Evolutionary conservation across 37 sponge, comb jelly and placozoan species (phyloP), one percentile per base, ranked within the genome.

Genomic region (Aphrocallistes beatrix): DNA sequence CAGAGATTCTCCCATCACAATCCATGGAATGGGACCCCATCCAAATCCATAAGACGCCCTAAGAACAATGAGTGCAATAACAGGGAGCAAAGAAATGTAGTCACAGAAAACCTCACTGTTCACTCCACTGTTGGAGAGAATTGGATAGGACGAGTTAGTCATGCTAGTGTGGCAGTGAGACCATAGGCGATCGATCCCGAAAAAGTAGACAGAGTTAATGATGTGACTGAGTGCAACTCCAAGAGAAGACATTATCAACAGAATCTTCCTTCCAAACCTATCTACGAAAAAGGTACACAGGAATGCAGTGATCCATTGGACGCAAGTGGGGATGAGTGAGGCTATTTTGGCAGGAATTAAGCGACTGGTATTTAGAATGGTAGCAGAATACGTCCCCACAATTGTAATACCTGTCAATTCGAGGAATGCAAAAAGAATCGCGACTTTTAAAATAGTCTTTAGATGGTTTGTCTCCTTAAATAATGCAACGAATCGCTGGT

Each of bases 331-430:
- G 37, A 83, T 23, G 38, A 39, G 32, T 13, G 89, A 50, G 0
- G 82, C 89, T 0, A 84, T 50, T 34, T 0, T 38, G 38, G 89
- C 51, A 21, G 81, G 23, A 8, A 23, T 1, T 23, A 90, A 81
- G 0, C 49, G 37, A 37, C 81, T 83, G 0, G 23, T 6, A 0
- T 89, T 50, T 38, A 92, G 84, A 9, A 88, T 51, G 13, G 38
- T 38, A 0, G 60, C 82, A 19, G 86, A 84, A 83, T 88, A 90
- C 50, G 88, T 90, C 0, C 83, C 40, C 40, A 92, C 85, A 0
- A 88, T 86, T 85, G 90, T 90, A 36, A 92, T 82, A 28, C 92
- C 92, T 34, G 42, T 37, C 21, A 90, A 90, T 82, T 92, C 90
- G 51, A 90, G 90, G 85, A 92, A 92, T 49, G 90, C 85, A 88